Percentiles rank a stretch among this genome's conserved stretches.
Evolutionary conservation across 2,113 vertebrate genomes (phyloP).

Genomic region (Heterochromis multidens): DNA sequence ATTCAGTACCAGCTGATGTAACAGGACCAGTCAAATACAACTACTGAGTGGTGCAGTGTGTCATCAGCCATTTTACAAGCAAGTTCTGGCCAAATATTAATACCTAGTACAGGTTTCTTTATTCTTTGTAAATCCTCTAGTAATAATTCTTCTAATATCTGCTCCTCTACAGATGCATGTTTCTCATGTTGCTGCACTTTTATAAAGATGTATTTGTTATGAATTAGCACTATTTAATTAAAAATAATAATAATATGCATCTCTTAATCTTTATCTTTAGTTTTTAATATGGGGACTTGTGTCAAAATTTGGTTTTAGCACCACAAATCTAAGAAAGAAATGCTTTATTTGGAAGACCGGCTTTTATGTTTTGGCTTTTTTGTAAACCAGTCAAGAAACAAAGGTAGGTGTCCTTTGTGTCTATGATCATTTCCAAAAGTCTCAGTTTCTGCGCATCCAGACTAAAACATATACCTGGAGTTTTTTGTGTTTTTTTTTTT

Average conservation of each 20-base stretch:
- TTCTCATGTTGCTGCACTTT: accelerated
- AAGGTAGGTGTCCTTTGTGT: not conserved
- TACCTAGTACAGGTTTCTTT: not conserved
- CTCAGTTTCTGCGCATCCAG: not conserved
- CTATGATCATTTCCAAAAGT: not conserved
- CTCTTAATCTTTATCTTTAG: not conserved
- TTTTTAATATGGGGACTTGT: not conserved
- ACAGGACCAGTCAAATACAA: not conserved
- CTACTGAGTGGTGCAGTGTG: not conserved
- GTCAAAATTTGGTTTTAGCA: not conserved
- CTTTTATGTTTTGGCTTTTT: no score
- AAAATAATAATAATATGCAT: not conserved
- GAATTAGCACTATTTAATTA: not conserved
- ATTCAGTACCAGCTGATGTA: not conserved
- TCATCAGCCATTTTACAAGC: not conserved
- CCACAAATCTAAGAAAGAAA: no score
- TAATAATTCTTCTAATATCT: not conserved
- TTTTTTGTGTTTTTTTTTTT: accelerated
- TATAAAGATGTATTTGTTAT: not conserved
- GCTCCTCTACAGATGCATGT: not conserved
- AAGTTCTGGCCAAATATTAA: not conserved
- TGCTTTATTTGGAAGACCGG: not conserved
- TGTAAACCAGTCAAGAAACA: not conserved
- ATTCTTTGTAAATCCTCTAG: not conserved
- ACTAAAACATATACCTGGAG: not conserved